Evolutionary conservation across 2,888 invertebrate genomes (phyloP).

Genomic region (Yponomeuta evonymella): DNA sequence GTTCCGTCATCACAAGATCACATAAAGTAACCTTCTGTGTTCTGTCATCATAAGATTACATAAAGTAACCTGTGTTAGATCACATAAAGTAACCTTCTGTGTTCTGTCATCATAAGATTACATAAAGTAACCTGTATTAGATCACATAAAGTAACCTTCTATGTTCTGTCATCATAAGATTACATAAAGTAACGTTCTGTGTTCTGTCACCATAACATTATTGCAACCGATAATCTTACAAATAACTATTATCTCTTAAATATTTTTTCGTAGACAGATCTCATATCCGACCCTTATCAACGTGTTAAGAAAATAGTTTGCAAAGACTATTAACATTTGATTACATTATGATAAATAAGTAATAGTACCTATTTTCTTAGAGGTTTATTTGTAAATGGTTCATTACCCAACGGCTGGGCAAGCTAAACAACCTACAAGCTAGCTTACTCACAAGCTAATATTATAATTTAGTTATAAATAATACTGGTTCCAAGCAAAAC

Average conservation of each 20-base stretch:
- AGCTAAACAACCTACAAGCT: not conserved
- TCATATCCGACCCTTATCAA: not conserved
- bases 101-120: too few species aligned
- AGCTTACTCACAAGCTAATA: not conserved
- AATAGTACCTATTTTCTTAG: not conserved
- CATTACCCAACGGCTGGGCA: not conserved
- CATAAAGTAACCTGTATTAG: too few species aligned
- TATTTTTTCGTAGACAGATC: conserved; percentile 6
- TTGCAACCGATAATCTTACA: conserved; percentile 5
- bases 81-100: too few species aligned
- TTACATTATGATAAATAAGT: not conserved
- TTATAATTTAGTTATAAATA: not conserved
- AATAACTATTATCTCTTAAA: not conserved
- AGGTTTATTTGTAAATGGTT: not conserved
- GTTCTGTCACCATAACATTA: conserved; percentile 14
- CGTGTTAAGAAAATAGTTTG: not conserved
- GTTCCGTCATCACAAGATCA: conserved; percentile 11
- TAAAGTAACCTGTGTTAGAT: too few species aligned
- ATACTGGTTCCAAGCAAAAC: conserved; percentile 2
- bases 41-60: too few species aligned
- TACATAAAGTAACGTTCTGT: too few species aligned
- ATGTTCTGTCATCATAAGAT: too few species aligned
- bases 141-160: too few species aligned
- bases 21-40: too few species aligned
- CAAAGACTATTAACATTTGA: not conserved